Evolutionary conservation across 2,113 vertebrate genomes (phyloP).

Genomic region (Epinephelus cyanopodus): DNA sequence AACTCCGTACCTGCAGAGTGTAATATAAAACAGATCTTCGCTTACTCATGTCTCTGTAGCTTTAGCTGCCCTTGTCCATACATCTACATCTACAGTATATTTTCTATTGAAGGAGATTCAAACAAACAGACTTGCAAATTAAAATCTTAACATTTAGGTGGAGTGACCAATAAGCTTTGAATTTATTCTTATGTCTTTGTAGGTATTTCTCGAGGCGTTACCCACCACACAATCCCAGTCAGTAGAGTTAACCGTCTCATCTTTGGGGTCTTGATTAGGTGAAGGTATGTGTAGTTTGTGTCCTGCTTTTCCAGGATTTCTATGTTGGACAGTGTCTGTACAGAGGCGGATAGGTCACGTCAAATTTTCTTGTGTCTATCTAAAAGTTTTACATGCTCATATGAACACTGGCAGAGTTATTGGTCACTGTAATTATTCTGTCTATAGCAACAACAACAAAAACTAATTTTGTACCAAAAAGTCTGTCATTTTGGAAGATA

Average conservation of each 20-base stretch:
- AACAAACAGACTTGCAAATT: no score
- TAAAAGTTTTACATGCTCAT: no score
- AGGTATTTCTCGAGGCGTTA: neutral
- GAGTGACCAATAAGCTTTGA: neutral
- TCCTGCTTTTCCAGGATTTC: slow-evolving; percentile 8
- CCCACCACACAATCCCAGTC: slow-evolving; percentile 75
- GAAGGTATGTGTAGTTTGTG: slow-evolving; percentile 57
- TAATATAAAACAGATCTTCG: neutral
- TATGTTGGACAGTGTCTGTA: slow-evolving; percentile 55
- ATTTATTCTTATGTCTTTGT: neutral
- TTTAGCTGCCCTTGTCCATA: neutral
- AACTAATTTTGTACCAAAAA: no score
- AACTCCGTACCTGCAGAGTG: slow-evolving; percentile 75
- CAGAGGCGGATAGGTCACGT: neutral
- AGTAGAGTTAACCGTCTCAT: slow-evolving; percentile 51
- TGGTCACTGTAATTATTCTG: no score
- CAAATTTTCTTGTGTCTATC: no score
- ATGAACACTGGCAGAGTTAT: no score
- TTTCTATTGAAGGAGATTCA: neutral
- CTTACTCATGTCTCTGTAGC: neutral
- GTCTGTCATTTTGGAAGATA: no score
- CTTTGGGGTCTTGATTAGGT: slow-evolving; percentile 66
- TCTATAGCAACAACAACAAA: no score
- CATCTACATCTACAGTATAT: neutral
- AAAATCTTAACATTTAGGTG: no score